These are phyloP conservation scores for Brachyhypopomus gauderio DNA, from an alignment of 2,113 vertebrate genomes.

Conservation along the genomic window DNA sequence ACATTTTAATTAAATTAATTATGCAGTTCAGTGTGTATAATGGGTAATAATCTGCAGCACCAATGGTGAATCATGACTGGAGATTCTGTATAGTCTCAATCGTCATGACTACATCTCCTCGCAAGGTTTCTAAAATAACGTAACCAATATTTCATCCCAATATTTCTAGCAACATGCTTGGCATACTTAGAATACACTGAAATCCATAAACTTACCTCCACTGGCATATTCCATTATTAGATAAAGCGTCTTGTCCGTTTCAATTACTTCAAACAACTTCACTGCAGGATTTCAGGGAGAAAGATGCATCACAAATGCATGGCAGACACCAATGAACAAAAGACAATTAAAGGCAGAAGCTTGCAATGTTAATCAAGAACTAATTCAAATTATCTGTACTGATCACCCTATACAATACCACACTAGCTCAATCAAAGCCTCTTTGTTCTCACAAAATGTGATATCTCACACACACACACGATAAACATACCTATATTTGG, in stretches of 20 bases:
- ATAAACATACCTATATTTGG: conserved; percentile 90
- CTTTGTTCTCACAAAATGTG: not conserved
- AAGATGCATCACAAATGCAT: not conserved
- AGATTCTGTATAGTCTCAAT: no score
- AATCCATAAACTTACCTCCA: conserved; percentile 45
- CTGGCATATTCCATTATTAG: conserved; percentile 56
- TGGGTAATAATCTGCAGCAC: no score
- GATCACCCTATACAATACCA: not conserved
- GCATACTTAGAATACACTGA: no score
- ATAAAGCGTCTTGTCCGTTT: conserved; percentile 52
- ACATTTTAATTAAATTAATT: not conserved
- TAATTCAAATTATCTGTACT: no score
- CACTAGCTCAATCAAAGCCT: not conserved
- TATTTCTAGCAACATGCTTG: no score
- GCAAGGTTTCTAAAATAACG: no score
- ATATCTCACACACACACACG: not conserved
- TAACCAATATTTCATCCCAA: no score
- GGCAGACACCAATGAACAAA: no score
- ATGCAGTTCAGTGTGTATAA: not conserved
- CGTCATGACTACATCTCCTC: no score
- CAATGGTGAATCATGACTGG: no score
- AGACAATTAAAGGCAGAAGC: no score
- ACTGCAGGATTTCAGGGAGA: conserved; percentile 17
- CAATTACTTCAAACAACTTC: conserved; percentile 54
- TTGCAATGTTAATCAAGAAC: no score